A percentile compares a stretch with the other conserved stretches of the same genome.
Evolutionary conservation across 1,140 invertebrate species (phyloP).

Genomic region (Drosophila yakuba): DNA sequence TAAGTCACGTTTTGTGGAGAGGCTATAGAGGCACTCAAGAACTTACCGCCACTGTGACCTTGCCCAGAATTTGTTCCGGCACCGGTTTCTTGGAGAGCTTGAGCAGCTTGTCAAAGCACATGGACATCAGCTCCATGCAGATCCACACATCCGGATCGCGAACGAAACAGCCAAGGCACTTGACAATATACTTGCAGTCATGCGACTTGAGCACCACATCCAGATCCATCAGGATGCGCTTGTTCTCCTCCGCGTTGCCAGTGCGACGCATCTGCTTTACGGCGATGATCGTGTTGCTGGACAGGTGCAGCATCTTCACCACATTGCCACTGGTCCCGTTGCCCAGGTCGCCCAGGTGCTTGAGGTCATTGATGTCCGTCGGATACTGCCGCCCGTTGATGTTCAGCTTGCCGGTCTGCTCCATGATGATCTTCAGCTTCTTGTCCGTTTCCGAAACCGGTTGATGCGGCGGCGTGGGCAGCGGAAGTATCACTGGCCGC

Average conservation of each 20-base stretch:
- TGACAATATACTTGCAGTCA: slow-evolving; percentile 98
- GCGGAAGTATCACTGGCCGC: slow-evolving; percentile 56
- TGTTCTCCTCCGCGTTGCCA: slow-evolving; percentile 98
- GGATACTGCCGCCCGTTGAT: slow-evolving; percentile 92
- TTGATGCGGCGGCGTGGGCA: slow-evolving; percentile 75
- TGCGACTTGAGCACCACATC: slow-evolving; percentile 98
- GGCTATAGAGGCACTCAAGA: no score
- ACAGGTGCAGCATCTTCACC: slow-evolving; percentile 97
- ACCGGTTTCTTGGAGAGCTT: slow-evolving; percentile 93
- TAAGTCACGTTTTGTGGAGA: no score
- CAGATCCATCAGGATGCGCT: slow-evolving; percentile 99
- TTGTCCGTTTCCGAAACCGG: slow-evolving; percentile 85
- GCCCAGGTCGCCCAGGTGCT: slow-evolving; percentile 95
- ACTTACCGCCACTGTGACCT: slow-evolving; percentile 97
- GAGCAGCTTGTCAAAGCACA: slow-evolving; percentile 98
- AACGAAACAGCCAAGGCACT: slow-evolving; percentile 98
- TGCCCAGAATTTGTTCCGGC: slow-evolving; percentile 97
- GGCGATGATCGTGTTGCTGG: slow-evolving; percentile 94
- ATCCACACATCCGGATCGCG: slow-evolving; percentile 96
- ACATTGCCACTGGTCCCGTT: slow-evolving; percentile 99
- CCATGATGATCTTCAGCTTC: slow-evolving; percentile 86
- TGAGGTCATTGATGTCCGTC: slow-evolving; percentile 94
- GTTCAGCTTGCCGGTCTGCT: slow-evolving; percentile 91
- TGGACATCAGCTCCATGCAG: slow-evolving; percentile 98
- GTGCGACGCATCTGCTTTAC: slow-evolving; percentile 99